Evolutionary conservation across 1,140 invertebrate species (phyloP), one percentile per base, ranked within the genome.

Genomic region (Heterodera carotae): DNA sequence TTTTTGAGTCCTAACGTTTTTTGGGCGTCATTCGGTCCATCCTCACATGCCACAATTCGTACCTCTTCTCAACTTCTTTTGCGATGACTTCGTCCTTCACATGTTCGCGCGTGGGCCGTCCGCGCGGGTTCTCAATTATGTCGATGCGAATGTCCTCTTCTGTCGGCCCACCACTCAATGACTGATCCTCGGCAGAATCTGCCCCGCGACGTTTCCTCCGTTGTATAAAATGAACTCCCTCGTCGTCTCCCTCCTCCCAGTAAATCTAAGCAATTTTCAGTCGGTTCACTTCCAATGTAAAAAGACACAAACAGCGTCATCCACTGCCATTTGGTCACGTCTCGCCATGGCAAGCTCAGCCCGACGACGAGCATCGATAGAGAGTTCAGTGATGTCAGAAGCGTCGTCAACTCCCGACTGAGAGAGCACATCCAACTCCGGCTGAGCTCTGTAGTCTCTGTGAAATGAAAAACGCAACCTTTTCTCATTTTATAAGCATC

Each of bases 1-100:
- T n/a, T n/a, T n/a, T 43, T 22, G 64, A 33, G 5, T 25, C n/a
- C n/a, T 1, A 84, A 31, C 76, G 31, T 10, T 48, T n/a, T 59
- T 98, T 89, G 88, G 98, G 98, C 84, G 94, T 96, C 88, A 95
- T n/a, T n/a, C n/a, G n/a, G n/a, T n/a, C n/a, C n/a, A n/a, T n/a
- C n/a, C n/a, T n/a, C n/a, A n/a, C n/a, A n/a, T n/a, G n/a, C n/a
- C n/a, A n/a, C n/a, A n/a, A n/a, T n/a, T n/a, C 96, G 86, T 98
- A 99, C 39, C 96, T 91, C 89, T 98, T 97, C 66, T 93, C 92
- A 84, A 99, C 97, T 91, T 99, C 97, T 15, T 93, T 96, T 67
- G 93, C 91, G 0, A 96, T 95, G n/a, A 93, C 96, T 67, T 96
- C 89, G 93, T 97, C 95, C 69, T 92, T 91, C 1, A 98, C 95